Evolutionary conservation across 2,888 invertebrate genomes (phyloP).

Genomic region (Conus canariensis): DNA sequence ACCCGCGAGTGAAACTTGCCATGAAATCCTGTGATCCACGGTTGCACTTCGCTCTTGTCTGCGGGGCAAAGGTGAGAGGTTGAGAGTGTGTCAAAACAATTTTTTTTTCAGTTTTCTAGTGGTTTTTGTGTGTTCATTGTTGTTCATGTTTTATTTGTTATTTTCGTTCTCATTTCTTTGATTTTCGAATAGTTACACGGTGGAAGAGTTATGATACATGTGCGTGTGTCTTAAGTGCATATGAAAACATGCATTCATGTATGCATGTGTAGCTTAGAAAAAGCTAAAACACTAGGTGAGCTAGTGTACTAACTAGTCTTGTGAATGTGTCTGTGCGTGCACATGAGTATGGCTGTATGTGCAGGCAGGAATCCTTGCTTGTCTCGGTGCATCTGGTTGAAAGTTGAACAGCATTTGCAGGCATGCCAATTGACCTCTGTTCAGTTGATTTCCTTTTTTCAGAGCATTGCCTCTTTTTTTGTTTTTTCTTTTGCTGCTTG

Average conservation of each 20-base stretch:
- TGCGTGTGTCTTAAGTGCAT: neutral
- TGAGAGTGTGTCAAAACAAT: too few species aligned
- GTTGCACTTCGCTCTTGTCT: conserved; percentile 79
- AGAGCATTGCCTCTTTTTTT: too few species aligned
- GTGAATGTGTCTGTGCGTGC: neutral
- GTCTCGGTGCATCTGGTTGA: neutral
- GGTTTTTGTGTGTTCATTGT: neutral
- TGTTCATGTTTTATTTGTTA: neutral
- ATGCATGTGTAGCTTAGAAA: too few species aligned
- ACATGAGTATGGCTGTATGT: neutral
- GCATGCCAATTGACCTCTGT: too few species aligned
- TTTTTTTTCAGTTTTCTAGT: neutral
- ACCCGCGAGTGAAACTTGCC: conserved; percentile 73
- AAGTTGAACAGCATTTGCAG: too few species aligned
- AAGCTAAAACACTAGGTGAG: too few species aligned
- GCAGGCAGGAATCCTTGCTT: neutral
- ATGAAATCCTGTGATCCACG: conserved; percentile 75
- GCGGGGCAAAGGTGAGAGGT: conserved; percentile 77
- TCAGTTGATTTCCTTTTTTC: too few species aligned
- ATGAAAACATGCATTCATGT: neutral
- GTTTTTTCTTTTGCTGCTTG: too few species aligned
- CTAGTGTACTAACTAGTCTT: neutral
- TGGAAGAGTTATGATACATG: neutral
- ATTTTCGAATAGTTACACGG: too few species aligned
- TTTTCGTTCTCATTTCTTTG: neutral